Conservation (phyloP, 2,113 vertebrate species). For the Hippocampus zosterae region DNA sequence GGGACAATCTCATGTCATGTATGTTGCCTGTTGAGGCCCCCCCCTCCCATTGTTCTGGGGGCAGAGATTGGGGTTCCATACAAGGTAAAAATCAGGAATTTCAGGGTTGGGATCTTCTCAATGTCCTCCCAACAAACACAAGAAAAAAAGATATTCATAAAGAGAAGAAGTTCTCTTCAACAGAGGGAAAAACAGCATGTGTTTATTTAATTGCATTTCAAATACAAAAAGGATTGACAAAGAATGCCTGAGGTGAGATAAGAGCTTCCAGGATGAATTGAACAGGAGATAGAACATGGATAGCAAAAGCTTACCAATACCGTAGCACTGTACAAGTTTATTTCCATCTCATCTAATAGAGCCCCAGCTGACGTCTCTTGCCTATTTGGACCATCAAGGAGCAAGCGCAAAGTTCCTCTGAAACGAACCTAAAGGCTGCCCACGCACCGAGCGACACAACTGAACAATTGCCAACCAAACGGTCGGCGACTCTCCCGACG, state of each 20-base stretch:
- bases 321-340: not conserved
- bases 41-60: not conserved
- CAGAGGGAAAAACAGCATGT: slow-evolving; percentile 54
- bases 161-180: slow-evolving; percentile 45
- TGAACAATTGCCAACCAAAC: not conserved
- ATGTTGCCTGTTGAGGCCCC: not conserved
- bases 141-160: slow-evolving; percentile 54
- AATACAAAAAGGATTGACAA: slow-evolving; percentile 56
- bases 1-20: not conserved
- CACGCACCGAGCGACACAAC: not conserved
- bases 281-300: slow-evolving; percentile 13
- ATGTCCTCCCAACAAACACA: slow-evolving; percentile 44
- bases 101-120: slow-evolving; percentile 28
- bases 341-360: not conserved
- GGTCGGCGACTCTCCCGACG: too few relatives aligned
- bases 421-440: not conserved
- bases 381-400: slow-evolving; percentile 14
- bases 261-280: slow-evolving; percentile 23
- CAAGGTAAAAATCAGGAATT: slow-evolving; percentile 6
- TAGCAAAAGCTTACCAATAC: slow-evolving; percentile 7
- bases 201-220: slow-evolving; percentile 67
- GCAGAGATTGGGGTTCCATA: not conserved
- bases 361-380: slow-evolving; percentile 24
- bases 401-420: slow-evolving; percentile 1
- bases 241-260: slow-evolving; percentile 24